These are phyloP conservation scores for Atta texana DNA, from an alignment of 1,140 invertebrate genomes.

Conservation along the genomic window DNA sequence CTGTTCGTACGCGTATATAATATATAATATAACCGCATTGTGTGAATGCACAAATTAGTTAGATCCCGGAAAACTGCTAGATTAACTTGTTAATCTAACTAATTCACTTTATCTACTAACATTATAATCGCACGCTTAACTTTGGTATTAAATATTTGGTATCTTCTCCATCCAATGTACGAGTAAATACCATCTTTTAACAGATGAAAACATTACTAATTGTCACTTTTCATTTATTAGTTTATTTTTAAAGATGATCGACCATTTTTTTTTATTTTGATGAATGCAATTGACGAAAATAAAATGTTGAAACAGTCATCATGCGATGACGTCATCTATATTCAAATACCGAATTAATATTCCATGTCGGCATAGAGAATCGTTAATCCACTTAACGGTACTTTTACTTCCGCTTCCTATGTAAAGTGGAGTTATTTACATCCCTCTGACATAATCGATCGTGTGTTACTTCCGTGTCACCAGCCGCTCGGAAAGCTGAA, in stretches of 20 bases:
- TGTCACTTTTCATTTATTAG: not conserved
- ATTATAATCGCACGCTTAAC: slow-evolving; percentile 11
- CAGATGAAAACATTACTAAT: not conserved
- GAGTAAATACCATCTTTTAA: not conserved
- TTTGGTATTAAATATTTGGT: not conserved
- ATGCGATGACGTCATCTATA: not conserved
- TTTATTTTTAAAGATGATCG: not conserved
- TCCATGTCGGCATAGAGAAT: slow-evolving; percentile 29
- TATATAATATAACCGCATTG: slow-evolving; percentile 9
- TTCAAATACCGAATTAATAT: slow-evolving; percentile 20
- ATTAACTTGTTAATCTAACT: slow-evolving; percentile 62
- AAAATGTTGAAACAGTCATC: slow-evolving; percentile 5
- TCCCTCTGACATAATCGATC: slow-evolving; percentile 70
- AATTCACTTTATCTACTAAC: slow-evolving; percentile 53
- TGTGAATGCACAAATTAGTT: slow-evolving; percentile 60
- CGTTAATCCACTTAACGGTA: slow-evolving; percentile 42
- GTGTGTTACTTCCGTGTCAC: slow-evolving; percentile 74
- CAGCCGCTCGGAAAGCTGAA: slow-evolving; percentile 56
- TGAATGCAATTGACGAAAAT: not conserved
- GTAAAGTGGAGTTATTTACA: slow-evolving; percentile 72
- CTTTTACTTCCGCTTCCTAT: slow-evolving; percentile 56
- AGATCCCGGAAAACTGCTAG: slow-evolving; percentile 39
- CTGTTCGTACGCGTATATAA: slow-evolving; percentile 44
- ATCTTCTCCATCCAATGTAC: not conserved
- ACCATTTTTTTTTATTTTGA: too few species aligned